Conservation (phyloP, 2,888 invertebrate genomes). For the Spicauda simplicius region DNA sequence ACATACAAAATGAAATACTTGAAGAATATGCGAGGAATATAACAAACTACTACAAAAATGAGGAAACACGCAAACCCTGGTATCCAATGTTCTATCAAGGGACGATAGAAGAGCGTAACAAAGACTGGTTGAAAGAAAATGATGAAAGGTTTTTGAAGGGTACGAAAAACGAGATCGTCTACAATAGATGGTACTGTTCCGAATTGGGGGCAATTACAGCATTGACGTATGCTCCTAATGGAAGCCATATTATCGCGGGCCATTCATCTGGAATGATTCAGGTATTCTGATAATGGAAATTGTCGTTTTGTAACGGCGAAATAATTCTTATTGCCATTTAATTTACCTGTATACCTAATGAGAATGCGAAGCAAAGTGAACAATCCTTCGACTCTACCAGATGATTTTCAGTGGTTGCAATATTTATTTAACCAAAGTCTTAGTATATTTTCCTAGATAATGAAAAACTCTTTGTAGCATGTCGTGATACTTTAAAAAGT, state of each 20-base stretch:
- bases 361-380: no score
- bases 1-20: conserved; percentile 50
- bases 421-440: no score
- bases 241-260: conserved; percentile 68
- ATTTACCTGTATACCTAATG: no score
- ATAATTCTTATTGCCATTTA: neutral
- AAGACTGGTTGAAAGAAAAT: conserved; percentile 62
- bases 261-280: conserved; percentile 81
- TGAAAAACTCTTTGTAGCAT: no score
- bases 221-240: conserved; percentile 71
- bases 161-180: conserved; percentile 59
- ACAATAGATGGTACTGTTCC: conserved; percentile 63
- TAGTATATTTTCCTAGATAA: no score
- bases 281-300: conserved; percentile 53
- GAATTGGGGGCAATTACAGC: conserved; percentile 67
- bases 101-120: conserved; percentile 44
- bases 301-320: neutral
- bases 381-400: no score
- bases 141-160: conserved; percentile 56
- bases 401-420: no score
- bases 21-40: conserved; percentile 52
- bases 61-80: conserved; percentile 56
- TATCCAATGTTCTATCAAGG: conserved; percentile 65
- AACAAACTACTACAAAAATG: conserved; percentile 55
- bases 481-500: no score